Base-by-base conservation (phyloP, 2,113 vertebrate genomes). In the Chaetodon trifascialis region DNA sequence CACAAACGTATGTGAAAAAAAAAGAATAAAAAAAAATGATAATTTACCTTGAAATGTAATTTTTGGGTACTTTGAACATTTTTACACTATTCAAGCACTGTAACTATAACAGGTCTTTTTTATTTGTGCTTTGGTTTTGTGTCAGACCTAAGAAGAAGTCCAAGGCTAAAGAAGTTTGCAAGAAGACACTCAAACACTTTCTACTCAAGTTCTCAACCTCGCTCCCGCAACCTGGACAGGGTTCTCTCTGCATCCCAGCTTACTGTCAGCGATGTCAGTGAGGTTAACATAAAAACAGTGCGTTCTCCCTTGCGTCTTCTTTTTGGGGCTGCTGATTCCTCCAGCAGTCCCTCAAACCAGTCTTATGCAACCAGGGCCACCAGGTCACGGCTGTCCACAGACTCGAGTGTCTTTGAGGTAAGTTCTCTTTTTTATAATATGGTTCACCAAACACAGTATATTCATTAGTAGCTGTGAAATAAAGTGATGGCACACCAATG, bases 241-340 rank as follows among this genome's bases (percentile, higher is more conserved):
- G 92, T 91, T 8, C 82, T 91, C 19, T 94, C 92, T 6, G 88
- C 88, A 2, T 95, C 94, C 47, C 94, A 95, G 81, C 84, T 93
- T 2, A 5, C 62, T 4, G 64, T 80, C 68, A 85, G 82, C 11
- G 88, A 93, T 2, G 6, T 65, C 59, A 10, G 91, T 36, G 73
- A 16, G 67, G 74, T 94, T 47, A 78, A 93, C 25, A 58, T 83
- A 0, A 89, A 86, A 74, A 42, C 68, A 0, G 87, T 97, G 21
- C 94, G 59, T 16, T 98, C 97, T 81, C 98, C 98, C 16, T 94
- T 95, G 91, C 96, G 93, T 10, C 95, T 99, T 80, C 95, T 99
- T 62, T 99, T 99, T 69, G 97, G 97, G n/a, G 97, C 96, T 1
- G 89, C 96, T 12, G 84, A 63, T 59, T 96, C 95, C 14, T 95